Evolutionary conservation across 1,140 invertebrate species (phyloP).

Genomic region (Pantala flavescens): DNA sequence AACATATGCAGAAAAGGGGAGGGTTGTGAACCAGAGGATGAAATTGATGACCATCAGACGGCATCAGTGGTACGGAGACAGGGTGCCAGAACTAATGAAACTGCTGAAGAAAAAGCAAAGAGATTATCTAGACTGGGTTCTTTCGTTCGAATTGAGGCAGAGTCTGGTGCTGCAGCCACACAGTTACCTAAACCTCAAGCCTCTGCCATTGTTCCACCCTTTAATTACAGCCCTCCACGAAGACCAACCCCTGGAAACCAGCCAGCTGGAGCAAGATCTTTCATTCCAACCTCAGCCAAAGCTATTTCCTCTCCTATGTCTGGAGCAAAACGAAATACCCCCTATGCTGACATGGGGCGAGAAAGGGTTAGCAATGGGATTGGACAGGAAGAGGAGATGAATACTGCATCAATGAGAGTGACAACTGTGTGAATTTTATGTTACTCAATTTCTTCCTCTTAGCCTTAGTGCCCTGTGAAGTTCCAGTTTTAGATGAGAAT

Average conservation of each 20-base stretch:
- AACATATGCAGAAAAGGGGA: conserved; percentile 28
- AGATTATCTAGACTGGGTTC: conserved; percentile 40
- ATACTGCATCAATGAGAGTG: conserved; percentile 11
- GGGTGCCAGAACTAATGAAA: conserved; percentile 27
- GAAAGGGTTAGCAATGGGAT: neutral
- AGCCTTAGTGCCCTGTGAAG: neutral
- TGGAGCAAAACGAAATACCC: neutral
- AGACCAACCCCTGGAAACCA: neutral
- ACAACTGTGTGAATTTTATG: conserved; percentile 12
- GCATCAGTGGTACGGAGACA: conserved; percentile 23
- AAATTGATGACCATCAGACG: conserved; percentile 21
- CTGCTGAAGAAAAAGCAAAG: conserved; percentile 30
- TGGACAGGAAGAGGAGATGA: neutral
- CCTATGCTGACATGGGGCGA: neutral
- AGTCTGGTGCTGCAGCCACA: conserved; percentile 24
- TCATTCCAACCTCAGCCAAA: conserved; percentile 11
- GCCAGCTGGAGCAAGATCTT: neutral
- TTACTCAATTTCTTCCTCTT: neutral
- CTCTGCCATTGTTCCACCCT: conserved; percentile 41
- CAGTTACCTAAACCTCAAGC: conserved; percentile 28
- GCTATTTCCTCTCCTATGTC: neutral
- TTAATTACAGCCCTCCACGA: conserved; percentile 40
- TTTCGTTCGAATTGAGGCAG: conserved; percentile 35
- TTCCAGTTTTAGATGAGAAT: neutral
- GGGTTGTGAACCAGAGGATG: conserved; percentile 14